A percentile compares a stretch with the other conserved stretches of the same genome.
These are phyloP conservation scores for Olivierus martensii DNA, from an alignment of 1,140 invertebrate species.

Conservation along the genomic window DNA sequence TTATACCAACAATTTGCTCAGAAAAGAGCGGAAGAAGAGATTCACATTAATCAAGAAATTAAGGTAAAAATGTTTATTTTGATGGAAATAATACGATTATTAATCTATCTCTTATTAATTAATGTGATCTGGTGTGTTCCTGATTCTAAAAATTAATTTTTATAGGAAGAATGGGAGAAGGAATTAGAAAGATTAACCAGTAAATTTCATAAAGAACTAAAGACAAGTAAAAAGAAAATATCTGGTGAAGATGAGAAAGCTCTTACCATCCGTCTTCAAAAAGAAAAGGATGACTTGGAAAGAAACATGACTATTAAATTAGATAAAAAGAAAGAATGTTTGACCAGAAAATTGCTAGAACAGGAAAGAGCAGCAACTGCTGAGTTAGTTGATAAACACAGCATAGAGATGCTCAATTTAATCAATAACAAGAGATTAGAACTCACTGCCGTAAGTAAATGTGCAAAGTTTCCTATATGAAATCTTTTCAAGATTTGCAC, in stretches of 20 bases:
- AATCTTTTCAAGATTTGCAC: too few relatives aligned
- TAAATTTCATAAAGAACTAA: slow-evolving; percentile 70
- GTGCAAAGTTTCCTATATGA: too few relatives aligned
- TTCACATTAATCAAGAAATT: slow-evolving; percentile 27
- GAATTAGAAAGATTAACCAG: slow-evolving; percentile 77
- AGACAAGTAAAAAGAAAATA: slow-evolving; percentile 44
- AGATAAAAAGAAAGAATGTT: slow-evolving; percentile 87
- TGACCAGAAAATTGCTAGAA: slow-evolving; percentile 81
- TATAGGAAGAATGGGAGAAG: slow-evolving; percentile 90
- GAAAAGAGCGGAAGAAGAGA: slow-evolving; percentile 77
- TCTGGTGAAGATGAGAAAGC: slow-evolving; percentile 57
- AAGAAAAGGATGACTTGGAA: slow-evolving; percentile 79
- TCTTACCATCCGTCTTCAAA: slow-evolving; percentile 58
- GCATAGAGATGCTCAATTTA: slow-evolving; percentile 87
- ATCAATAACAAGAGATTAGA: slow-evolving; percentile 82
- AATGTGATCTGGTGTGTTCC: too few relatives aligned
- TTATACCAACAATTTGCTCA: slow-evolving; percentile 80
- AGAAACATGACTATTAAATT: slow-evolving; percentile 90
- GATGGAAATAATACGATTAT: too few relatives aligned
- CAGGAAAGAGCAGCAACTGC: slow-evolving; percentile 87
- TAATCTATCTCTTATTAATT: too few relatives aligned
- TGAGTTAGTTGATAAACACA: slow-evolving; percentile 86
- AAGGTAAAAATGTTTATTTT: slow-evolving; percentile 6
- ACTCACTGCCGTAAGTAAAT: slow-evolving; percentile 55
- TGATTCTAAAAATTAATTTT: too few relatives aligned